phyloP scores from a whole-genome alignment of 1,140 invertebrate species.

The Chironomus tepperi region DNA sequence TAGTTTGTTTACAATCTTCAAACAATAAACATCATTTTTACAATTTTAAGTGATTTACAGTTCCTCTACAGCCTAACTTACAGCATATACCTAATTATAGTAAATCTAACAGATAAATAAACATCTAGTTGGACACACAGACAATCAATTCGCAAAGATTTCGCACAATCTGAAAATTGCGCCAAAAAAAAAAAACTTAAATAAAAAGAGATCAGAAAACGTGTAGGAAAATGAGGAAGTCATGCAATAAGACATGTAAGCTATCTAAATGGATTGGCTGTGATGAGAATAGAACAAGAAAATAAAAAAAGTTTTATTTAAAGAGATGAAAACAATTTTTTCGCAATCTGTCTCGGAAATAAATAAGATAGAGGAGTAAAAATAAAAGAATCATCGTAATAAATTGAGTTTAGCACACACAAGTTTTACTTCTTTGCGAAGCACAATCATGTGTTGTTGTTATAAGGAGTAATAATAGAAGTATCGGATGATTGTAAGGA shows the following conservation, averaged over 20 bases:
- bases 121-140: too few species aligned
- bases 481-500: neutral
- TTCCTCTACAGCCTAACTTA: too few species aligned
- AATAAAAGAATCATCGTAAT: conserved; percentile 3
- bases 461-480: neutral
- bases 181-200: neutral
- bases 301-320: neutral
- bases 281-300: too few species aligned
- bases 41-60: too few species aligned
- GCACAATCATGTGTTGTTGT: neutral
- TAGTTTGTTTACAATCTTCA: too few species aligned
- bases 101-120: too few species aligned
- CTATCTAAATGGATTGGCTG: too few species aligned
- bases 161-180: neutral
- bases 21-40: too few species aligned
- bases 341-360: neutral
- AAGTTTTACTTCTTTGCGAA: too few species aligned
- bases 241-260: neutral
- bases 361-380: neutral
- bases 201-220: neutral
- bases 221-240: conserved; percentile 6
- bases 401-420: neutral
- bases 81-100: too few species aligned
- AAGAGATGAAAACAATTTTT: conserved; percentile 1
- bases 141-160: neutral